Percentiles rank a stretch among this genome's conserved stretches.
These are phyloP conservation scores for Abramis brama DNA, from an alignment of 2,113 vertebrate species.

Conservation along the genomic window DNA sequence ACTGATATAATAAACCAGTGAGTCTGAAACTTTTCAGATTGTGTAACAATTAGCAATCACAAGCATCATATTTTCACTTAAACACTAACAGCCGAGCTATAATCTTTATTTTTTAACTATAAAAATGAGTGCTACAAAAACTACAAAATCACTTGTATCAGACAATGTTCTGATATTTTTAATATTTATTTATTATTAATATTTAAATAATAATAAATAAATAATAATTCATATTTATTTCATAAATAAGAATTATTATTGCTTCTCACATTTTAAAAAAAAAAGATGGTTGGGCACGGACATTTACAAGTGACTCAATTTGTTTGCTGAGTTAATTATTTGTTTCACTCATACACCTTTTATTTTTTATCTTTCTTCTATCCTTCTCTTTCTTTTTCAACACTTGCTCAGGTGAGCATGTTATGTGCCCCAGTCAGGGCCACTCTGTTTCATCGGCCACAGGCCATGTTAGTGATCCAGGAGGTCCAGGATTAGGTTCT, in stretches of 20 bases:
- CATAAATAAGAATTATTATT: background rate
- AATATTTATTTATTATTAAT: background rate
- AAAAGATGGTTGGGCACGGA: background rate
- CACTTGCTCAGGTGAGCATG: conserved; percentile 80
- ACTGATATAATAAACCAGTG: background rate
- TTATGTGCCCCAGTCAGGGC: conserved; percentile 79
- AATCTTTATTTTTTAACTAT: background rate
- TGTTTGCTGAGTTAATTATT: background rate
- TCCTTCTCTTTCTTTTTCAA: no score
- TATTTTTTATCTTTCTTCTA: conserved; percentile 30
- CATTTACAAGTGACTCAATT: background rate
- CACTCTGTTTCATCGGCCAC: conserved; percentile 82
- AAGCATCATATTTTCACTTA: background rate
- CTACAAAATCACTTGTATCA: no score
- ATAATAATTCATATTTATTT: background rate
- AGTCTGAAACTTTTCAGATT: background rate
- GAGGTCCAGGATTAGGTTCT: conserved; percentile 72
- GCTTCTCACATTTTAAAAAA: background rate
- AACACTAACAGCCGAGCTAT: background rate
- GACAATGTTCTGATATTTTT: background rate
- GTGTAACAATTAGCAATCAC: background rate
- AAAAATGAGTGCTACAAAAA: background rate
- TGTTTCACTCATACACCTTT: background rate
- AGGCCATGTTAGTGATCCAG: conserved; percentile 73
- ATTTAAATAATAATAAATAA: background rate